These are phyloP conservation scores for Eupithecia insigniata DNA, from an alignment of 2,888 invertebrate genomes.

Conservation along the genomic window DNA sequence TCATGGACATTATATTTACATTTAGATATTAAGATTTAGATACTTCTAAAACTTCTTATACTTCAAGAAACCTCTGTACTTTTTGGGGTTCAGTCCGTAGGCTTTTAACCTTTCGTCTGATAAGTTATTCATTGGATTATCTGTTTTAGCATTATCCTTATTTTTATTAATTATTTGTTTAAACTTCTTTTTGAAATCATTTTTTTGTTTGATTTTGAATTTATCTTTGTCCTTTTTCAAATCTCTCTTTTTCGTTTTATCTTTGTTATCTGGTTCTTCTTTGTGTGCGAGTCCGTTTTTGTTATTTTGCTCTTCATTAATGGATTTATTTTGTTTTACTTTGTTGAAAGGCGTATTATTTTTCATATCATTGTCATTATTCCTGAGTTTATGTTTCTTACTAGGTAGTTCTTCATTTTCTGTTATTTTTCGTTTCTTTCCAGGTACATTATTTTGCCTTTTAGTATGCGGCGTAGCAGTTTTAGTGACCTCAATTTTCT, in stretches of 20 bases:
- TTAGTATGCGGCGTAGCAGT: slow-evolving; percentile 55
- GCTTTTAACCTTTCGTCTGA: slow-evolving; percentile 94
- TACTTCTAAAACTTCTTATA: slow-evolving; percentile 82
- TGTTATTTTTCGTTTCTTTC: slow-evolving; percentile 47
- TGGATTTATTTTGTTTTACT: slow-evolving; percentile 45
- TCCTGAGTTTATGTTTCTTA: slow-evolving; percentile 33
- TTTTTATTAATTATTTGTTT: slow-evolving; percentile 56
- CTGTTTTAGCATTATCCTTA: slow-evolving; percentile 50
- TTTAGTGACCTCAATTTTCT: slow-evolving; percentile 52
- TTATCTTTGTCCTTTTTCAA: slow-evolving; percentile 51
- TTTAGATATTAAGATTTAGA: slow-evolving; percentile 12
- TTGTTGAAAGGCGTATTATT: slow-evolving; percentile 38
- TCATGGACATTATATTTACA: slow-evolving; percentile 1
- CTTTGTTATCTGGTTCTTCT: slow-evolving; percentile 26
- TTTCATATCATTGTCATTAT: slow-evolving; percentile 44
- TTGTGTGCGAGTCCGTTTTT: slow-evolving; percentile 46
- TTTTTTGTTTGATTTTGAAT: slow-evolving; percentile 48
- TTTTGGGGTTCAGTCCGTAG: slow-evolving; percentile 96
- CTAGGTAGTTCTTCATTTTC: slow-evolving; percentile 35
- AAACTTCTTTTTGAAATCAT: slow-evolving; percentile 45
- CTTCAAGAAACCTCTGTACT: slow-evolving; percentile 90
- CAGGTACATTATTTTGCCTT: slow-evolving; percentile 41
- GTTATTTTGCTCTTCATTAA: slow-evolving; percentile 12
- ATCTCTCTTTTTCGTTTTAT: slow-evolving; percentile 39
- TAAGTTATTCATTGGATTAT: slow-evolving; percentile 73